These are phyloP conservation scores for Griposia aprilina DNA, from an alignment of 2,888 invertebrate species.

Conservation along the genomic window DNA sequence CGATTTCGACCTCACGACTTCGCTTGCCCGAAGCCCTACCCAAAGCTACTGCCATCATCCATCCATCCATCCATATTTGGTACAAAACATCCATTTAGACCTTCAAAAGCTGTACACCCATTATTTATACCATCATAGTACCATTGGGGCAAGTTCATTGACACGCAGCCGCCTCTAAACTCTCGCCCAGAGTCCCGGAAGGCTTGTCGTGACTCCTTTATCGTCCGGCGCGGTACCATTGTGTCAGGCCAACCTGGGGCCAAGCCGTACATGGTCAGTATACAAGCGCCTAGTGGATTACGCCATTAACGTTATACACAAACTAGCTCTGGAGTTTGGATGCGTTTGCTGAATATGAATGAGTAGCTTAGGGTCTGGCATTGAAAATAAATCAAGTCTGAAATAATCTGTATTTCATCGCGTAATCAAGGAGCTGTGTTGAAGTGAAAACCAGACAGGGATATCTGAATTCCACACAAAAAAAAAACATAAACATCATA, in stretches of 20 bases:
- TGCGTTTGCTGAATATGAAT: constrained; percentile 58
- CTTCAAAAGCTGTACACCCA: constrained; percentile 41
- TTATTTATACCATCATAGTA: constrained; percentile 46
- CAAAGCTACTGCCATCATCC: constrained; percentile 40
- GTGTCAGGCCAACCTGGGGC: constrained; percentile 71
- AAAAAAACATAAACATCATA: no score
- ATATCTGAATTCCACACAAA: background rate
- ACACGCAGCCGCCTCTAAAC: constrained; percentile 62
- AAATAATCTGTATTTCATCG: background rate
- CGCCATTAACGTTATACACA: constrained; percentile 60
- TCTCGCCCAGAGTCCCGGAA: constrained; percentile 75
- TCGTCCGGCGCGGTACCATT: constrained; percentile 70
- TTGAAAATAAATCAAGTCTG: constrained; percentile 13
- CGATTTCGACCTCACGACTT: constrained; percentile 28
- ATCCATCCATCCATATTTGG: constrained; percentile 48
- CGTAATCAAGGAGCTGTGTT: background rate
- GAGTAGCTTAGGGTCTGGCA: constrained; percentile 6
- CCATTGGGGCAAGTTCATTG: constrained; percentile 60
- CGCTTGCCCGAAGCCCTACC: background rate
- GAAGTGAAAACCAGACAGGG: background rate
- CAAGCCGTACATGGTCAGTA: constrained; percentile 65
- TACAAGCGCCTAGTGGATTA: constrained; percentile 62
- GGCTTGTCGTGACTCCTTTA: constrained; percentile 80
- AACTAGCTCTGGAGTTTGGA: constrained; percentile 42
- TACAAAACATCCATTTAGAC: constrained; percentile 52